Base-by-base conservation (phyloP, 2,113 vertebrate genomes). In the Aptenodytes forsteri region DNA sequence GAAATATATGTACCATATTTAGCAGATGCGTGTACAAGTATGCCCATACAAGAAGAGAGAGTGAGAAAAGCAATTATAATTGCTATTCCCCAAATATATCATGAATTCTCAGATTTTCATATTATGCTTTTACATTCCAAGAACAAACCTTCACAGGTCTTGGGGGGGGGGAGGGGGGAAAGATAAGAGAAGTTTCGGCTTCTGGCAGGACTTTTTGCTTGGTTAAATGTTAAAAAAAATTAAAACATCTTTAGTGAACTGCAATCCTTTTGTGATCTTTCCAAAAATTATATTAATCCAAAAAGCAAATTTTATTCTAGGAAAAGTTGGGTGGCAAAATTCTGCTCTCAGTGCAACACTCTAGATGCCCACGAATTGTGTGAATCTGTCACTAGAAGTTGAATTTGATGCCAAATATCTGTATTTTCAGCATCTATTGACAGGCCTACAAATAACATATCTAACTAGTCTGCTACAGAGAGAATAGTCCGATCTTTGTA, bases 31-130 rank as follows among this genome's bases (percentile, higher is more conserved):
- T 6, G 2, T 50, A 76, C 62, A 85, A 97, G 62, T 80, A 58
- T 94, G 62, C 78, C 81, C 89, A 85, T 91, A 93, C 44, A 93
- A 96, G 92, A 94, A 56, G 40, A 96, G 80, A 81, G 76, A 95
- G 81, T 96, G 95, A 97, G 95, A 93, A 94, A 97, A 96, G 50
- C 87, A 94, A 95, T 96, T 97, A 96, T 96, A 93, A 97, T 96
- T 95, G 81, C 89, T 87, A 78, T 89, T 94, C 81, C 32, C 36
- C 72, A 95, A 92, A 89, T 84, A 89, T 22, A 78, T 66, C 55
- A 58, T 58, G 81, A 87, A 95, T 88, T 91, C 78, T 94, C 66
- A 87, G 67, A 73, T 89, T 93, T 96, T 90, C 62, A 23, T 91
- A 54, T 58, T 65, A n/a, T 47, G 18, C 38, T 94, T 94, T 88